phyloP scores from a whole-genome alignment of 2,113 vertebrate genomes.

The Sarotherodon lohbergeri region DNA sequence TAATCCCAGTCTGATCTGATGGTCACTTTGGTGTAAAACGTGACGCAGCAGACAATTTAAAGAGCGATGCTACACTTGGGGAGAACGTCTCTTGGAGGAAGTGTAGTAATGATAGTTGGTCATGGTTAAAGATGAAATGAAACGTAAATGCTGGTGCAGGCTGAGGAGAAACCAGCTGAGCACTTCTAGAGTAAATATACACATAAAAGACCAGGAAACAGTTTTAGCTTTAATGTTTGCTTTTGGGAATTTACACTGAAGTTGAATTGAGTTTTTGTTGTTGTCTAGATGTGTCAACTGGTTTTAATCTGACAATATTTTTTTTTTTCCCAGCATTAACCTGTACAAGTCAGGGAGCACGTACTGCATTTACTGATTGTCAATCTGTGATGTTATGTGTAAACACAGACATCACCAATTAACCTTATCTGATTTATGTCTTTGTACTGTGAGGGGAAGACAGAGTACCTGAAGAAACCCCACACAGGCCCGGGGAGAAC shows the following conservation, averaged over 20 bases:
- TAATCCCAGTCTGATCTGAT: not conserved
- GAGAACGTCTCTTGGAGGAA: not conserved
- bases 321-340: not conserved
- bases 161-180: not conserved
- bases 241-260: not conserved
- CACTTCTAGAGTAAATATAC: not conserved
- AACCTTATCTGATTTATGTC: not conserved
- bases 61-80: not conserved
- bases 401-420: not conserved
- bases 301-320: not conserved
- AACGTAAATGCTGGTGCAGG: not conserved
- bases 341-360: not conserved
- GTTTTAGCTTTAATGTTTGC: not conserved
- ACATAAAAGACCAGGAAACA: not conserved
- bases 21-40: not conserved
- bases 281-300: not conserved
- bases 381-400: not conserved
- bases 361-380: not conserved
- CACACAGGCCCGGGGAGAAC: not conserved
- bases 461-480: not conserved
- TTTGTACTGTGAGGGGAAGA: not conserved
- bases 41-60: not conserved
- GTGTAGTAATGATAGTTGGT: not conserved
- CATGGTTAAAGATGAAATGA: not conserved
- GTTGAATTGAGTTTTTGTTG: not conserved